Evolutionary conservation across 1,140 invertebrate species (phyloP).

Genomic region (Pomphorhynchus laevis): DNA sequence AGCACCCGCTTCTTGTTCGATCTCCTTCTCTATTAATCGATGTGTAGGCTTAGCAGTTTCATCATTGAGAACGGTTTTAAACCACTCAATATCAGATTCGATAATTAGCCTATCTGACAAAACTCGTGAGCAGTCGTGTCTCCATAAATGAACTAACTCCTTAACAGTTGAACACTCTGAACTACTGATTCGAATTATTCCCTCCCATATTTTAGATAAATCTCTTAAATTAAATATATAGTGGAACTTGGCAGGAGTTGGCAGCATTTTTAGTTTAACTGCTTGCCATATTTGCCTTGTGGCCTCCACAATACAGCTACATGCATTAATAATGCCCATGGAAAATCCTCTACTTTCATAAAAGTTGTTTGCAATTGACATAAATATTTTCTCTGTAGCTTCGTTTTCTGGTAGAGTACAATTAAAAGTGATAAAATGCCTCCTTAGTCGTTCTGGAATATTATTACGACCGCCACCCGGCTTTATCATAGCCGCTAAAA

Average conservation of each 20-base stretch:
- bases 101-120: slow-evolving; percentile 18
- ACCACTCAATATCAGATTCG: slow-evolving; percentile 19
- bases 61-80: too few relatives aligned
- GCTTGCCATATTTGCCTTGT: slow-evolving; percentile 20
- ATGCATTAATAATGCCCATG: slow-evolving; percentile 14
- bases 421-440: slow-evolving; percentile 75
- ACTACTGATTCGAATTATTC: slow-evolving; percentile 17
- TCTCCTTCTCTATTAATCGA: slow-evolving; percentile 18
- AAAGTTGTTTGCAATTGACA: slow-evolving; percentile 19
- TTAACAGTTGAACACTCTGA: slow-evolving; percentile 14
- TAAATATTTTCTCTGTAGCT: slow-evolving; percentile 57
- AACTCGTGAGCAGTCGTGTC: slow-evolving; percentile 20
- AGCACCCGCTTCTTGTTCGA: slow-evolving; percentile 18
- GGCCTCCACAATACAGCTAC: slow-evolving; percentile 17
- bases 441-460: slow-evolving; percentile 57
- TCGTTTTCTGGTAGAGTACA: slow-evolving; percentile 47
- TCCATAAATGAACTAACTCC: slow-evolving; percentile 18
- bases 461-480: slow-evolving; percentile 73
- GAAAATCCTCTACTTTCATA: slow-evolving; percentile 17
- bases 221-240: slow-evolving; percentile 22
- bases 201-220: slow-evolving; percentile 21
- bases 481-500: slow-evolving; percentile 65
- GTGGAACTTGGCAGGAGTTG: slow-evolving; percentile 22
- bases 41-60: too few relatives aligned
- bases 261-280: slow-evolving; percentile 22